Percentiles rank a stretch among this genome's conserved stretches.
Evolutionary conservation across 2,888 invertebrate genomes (phyloP).

Genomic region (Pasiphila rectangulata): DNA sequence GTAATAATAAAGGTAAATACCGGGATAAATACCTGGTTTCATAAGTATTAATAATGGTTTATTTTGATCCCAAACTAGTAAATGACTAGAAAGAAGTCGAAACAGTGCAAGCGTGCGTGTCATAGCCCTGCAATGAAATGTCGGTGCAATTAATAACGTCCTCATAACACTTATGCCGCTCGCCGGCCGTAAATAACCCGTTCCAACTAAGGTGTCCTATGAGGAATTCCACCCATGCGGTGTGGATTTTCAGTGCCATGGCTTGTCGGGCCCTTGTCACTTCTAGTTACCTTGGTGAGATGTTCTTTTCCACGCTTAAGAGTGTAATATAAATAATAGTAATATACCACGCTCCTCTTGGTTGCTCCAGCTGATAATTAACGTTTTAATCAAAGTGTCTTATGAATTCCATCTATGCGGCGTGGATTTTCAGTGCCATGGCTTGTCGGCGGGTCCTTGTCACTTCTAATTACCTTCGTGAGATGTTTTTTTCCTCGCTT

Average conservation of each 20-base stretch:
- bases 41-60: neutral
- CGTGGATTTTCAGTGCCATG: constrained; percentile 20
- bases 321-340: too few species aligned
- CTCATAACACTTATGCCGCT: constrained; percentile 50
- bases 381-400: constrained; percentile 52
- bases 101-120: neutral
- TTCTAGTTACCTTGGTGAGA: neutral
- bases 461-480: neutral
- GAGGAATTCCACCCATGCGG: constrained; percentile 40
- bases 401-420: constrained; percentile 39
- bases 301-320: neutral
- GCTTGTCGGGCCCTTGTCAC: constrained; percentile 7
- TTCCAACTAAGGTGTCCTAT: constrained; percentile 50
- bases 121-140: constrained; percentile 35
- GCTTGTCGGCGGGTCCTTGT: constrained; percentile 6
- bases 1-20: too few species aligned
- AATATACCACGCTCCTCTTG: too few species aligned
- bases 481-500: neutral
- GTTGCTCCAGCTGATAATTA: too few species aligned
- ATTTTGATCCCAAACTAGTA: neutral
- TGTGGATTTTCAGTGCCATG: constrained; percentile 20
- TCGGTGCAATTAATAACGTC: constrained; percentile 50
- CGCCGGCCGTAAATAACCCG: constrained; percentile 53
- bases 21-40: too few species aligned
- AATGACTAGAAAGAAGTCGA: neutral